Percentiles rank a stretch among this genome's conserved stretches.
These are phyloP conservation scores for Digitonthophagus gazella DNA, from an alignment of 2,888 invertebrate genomes.

Conservation along the genomic window DNA sequence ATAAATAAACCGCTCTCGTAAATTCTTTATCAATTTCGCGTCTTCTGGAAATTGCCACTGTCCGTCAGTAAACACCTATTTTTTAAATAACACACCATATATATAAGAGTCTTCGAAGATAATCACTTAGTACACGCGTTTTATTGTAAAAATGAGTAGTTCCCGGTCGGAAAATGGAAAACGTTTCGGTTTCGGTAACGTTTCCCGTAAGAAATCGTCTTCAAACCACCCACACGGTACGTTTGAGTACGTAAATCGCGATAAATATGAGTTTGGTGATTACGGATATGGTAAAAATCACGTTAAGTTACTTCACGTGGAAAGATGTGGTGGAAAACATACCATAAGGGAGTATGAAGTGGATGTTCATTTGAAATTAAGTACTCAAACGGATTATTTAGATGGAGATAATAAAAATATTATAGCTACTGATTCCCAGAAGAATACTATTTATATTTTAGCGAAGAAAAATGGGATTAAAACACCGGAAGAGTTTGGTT, in stretches of 20 bases:
- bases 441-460: constrained; percentile 76
- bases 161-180: not conserved
- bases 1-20: too few relatives aligned
- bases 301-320: constrained; percentile 71
- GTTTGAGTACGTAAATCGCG: constrained; percentile 20
- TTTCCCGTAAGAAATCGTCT: too few relatives aligned
- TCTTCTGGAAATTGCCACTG: too few relatives aligned
- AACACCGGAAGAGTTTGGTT: constrained; percentile 74
- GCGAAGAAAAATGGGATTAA: constrained; percentile 76
- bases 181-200: not conserved
- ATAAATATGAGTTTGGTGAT: constrained; percentile 60
- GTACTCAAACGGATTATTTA: constrained; percentile 69
- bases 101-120: not conserved
- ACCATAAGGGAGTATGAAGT: constrained; percentile 74
- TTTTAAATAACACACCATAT: not conserved
- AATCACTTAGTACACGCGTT: not conserved
- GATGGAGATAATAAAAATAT: constrained; percentile 72
- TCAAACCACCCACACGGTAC: constrained; percentile 13
- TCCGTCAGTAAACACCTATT: not conserved
- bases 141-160: not conserved
- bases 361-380: constrained; percentile 68
- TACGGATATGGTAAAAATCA: constrained; percentile 73
- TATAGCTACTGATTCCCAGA: constrained; percentile 79
- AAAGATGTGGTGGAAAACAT: constrained; percentile 65
- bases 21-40: too few relatives aligned